A percentile compares a stretch with the other conserved stretches of the same genome.
Conservation (phyloP, 2,888 invertebrate genomes). For the Mythimna pallens region DNA sequence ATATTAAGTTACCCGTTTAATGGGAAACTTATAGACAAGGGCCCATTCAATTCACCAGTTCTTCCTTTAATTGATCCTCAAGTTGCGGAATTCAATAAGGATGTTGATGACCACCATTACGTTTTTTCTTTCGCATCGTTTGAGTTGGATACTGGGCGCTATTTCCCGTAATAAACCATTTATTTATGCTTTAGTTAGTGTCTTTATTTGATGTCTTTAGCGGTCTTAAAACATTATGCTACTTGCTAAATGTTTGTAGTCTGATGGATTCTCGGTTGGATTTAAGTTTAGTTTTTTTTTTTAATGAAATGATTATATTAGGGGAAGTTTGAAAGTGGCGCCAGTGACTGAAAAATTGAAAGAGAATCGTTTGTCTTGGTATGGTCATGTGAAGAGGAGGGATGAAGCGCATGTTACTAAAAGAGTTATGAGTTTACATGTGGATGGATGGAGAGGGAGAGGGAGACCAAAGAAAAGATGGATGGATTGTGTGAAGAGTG, state of each 20-base stretch:
- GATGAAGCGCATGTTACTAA: no score
- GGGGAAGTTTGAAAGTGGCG: no score
- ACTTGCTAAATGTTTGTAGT: not conserved
- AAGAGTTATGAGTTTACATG: no score
- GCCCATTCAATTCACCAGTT: constrained; percentile 24
- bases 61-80: constrained; percentile 41
- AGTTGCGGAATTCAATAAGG: constrained; percentile 37
- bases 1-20: constrained; percentile 54
- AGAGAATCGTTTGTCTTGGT: no score
- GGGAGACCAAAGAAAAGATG: no score
- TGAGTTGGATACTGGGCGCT: not conserved
- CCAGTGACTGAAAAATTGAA: no score
- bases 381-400: no score
- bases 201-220: not conserved
- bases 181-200: not conserved
- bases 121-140: constrained; percentile 24
- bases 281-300: no score
- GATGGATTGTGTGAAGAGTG: no score
- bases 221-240: not conserved
- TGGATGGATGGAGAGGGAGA: no score
- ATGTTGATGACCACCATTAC: constrained; percentile 25
- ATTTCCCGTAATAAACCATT: not conserved
- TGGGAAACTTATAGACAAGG: constrained; percentile 43
- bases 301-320: no score
- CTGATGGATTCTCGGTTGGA: not conserved